Percentiles rank a stretch among this genome's conserved stretches.
These are phyloP conservation scores for Phaonia tiefii DNA, from an alignment of 2,888 invertebrate species.

Conservation along the genomic window DNA sequence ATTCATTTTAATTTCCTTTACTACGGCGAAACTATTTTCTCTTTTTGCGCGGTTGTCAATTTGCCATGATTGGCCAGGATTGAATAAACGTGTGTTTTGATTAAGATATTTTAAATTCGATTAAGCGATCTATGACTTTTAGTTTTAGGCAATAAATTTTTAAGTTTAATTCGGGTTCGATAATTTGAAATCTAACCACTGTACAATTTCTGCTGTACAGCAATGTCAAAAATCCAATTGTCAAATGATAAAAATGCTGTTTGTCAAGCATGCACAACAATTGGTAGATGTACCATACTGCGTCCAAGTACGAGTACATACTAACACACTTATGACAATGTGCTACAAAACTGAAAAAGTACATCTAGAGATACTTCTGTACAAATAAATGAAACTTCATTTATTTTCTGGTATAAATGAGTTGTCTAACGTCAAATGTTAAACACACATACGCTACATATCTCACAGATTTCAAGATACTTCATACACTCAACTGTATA, in stretches of 20 bases:
- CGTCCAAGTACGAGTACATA: constrained; percentile 3
- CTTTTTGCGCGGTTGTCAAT: too few relatives aligned
- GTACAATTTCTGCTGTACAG: neutral
- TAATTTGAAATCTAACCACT: too few relatives aligned
- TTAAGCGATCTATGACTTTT: too few relatives aligned
- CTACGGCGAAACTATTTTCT: too few relatives aligned
- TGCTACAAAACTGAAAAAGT: constrained; percentile 4
- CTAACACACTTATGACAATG: neutral
- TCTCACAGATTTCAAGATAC: neutral
- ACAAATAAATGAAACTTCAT: neutral
- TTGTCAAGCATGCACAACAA: neutral
- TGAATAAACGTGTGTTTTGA: too few relatives aligned
- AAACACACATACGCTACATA: neutral
- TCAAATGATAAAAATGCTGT: neutral
- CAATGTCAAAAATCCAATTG: neutral
- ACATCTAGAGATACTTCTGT: neutral
- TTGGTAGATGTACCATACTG: neutral
- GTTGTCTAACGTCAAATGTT: neutral
- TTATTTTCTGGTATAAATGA: too few relatives aligned
- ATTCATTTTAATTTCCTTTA: too few relatives aligned
- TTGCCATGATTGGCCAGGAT: too few relatives aligned
- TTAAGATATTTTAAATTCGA: too few relatives aligned
- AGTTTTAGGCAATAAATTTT: too few relatives aligned
- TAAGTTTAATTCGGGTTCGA: too few relatives aligned
- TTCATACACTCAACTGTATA: neutral